phyloP scores from a whole-genome alignment of 2,888 invertebrate genomes.

The Drosophila sordidula region DNA sequence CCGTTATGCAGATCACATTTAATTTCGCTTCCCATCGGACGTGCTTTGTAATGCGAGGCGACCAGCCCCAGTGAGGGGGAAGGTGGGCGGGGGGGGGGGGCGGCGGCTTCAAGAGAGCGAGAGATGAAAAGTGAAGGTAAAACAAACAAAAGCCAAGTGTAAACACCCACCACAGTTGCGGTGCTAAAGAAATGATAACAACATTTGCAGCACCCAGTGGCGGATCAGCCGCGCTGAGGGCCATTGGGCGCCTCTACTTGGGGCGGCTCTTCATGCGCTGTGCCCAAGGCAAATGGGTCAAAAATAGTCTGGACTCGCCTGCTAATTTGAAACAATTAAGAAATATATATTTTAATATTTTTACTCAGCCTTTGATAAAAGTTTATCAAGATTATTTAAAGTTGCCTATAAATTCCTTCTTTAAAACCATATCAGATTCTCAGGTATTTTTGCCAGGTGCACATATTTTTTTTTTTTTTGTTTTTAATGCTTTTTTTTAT shows the following conservation, averaged over 20 bases:
- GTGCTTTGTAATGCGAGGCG: conserved; percentile 31
- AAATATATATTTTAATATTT: too few relatives aligned
- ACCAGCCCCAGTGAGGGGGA: too few relatives aligned
- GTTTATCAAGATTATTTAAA: too few relatives aligned
- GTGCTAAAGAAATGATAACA: conserved; percentile 34
- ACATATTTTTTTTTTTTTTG: too few relatives aligned
- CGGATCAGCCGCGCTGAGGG: conserved; percentile 4
- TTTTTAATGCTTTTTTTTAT: too few relatives aligned
- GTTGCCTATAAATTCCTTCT: too few relatives aligned
- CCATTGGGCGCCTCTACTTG: conserved; percentile 4
- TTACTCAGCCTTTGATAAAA: too few relatives aligned
- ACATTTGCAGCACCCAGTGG: conserved; percentile 6
- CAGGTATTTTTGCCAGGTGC: too few relatives aligned
- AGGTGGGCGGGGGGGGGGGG: too few relatives aligned
- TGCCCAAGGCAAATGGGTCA: too few relatives aligned
- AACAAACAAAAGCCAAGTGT: conserved; percentile 47
- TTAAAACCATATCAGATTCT: too few relatives aligned
- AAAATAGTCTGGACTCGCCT: background rate
- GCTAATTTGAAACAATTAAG: too few relatives aligned
- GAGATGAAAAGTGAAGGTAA: conserved; percentile 63
- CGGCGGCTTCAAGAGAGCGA: background rate
- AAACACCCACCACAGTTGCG: conserved; percentile 29
- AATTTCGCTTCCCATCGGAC: conserved; percentile 25
- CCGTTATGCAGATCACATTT: conserved; percentile 43
- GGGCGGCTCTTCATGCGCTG: background rate